These are phyloP conservation scores for Drosophila hamatofila DNA, from an alignment of 2,888 invertebrate species.

Conservation along the genomic window DNA sequence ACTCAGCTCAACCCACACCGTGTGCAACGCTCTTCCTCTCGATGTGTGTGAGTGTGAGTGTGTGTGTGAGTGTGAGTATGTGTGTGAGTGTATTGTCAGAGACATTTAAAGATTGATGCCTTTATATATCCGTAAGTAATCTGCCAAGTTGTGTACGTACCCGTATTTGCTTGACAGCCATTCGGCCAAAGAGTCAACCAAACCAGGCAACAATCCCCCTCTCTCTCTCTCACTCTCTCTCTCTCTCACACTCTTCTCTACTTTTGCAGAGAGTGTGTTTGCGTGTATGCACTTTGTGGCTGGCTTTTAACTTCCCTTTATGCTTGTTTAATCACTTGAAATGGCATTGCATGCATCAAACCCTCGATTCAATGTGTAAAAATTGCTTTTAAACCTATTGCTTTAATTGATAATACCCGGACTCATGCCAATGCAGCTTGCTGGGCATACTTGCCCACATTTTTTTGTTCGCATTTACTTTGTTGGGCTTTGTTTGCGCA, in stretches of 20 bases:
- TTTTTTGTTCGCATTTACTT: conserved; percentile 29
- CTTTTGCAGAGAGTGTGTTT: not conserved
- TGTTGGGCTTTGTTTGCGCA: conserved; percentile 62
- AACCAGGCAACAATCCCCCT: not conserved
- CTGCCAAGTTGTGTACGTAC: conserved; percentile 68
- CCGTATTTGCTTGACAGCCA: conserved; percentile 48
- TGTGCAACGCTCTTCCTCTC: not conserved
- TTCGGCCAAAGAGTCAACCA: conserved; percentile 21
- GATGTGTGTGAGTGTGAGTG: conserved; percentile 4
- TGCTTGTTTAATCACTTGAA: conserved; percentile 70
- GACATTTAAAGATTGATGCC: conserved; percentile 81
- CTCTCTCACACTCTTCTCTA: not conserved
- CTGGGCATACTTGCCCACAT: conserved; percentile 34
- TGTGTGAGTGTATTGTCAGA: conserved; percentile 45
- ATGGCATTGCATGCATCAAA: conserved; percentile 59
- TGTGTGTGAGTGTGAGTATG: too few species aligned
- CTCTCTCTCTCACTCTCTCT: not conserved
- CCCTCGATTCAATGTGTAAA: conserved; percentile 31
- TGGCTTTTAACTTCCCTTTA: conserved; percentile 60
- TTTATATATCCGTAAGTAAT: conserved; percentile 72
- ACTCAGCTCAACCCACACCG: not conserved
- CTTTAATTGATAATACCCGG: conserved; percentile 49
- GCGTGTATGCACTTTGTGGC: conserved; percentile 52
- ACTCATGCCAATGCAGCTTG: conserved; percentile 33
- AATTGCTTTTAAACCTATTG: conserved; percentile 42